Base-by-base conservation (phyloP, 1,140 invertebrate species). In the Solenopsis fugax region DNA sequence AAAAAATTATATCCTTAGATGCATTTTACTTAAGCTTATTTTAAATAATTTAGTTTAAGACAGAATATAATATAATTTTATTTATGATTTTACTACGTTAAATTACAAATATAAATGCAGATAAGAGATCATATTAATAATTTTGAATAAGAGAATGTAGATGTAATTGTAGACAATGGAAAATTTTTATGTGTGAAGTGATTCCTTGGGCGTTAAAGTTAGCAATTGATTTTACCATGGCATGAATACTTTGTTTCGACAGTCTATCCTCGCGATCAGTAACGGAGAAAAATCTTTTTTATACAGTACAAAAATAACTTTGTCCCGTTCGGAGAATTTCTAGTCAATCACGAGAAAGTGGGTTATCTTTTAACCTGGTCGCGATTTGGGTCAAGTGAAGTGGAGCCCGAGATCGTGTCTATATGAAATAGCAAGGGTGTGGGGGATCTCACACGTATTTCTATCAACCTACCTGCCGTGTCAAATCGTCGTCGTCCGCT, bases 311-410 rank as follows among this genome's bases (percentile, higher is more conserved):
- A 62, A 78, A 69, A 88, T 75, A 85, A 77, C 73, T 71, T 77
- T 65, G 75, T 75, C 50, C 34, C 18, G 50, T 85, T 85, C 58
- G 73, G 54, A 87, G 77, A 75, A 76, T 84, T 82, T 71, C 71
- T 58, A 81, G 84, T 85, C 52, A 71, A 64, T 80, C 54, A 10
- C 34, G 62, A 65, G 73, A 85, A 85, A 85, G 73, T 85, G 34
- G 82, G 75, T 85, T 85, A 77, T 85, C 80, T 73, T 84, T 84
- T 60, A 86, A 81, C 37, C 50, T 69, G 62, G 6, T 58, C 64
- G 64, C 45, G 76, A 86, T 86, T 86, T 86, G 45, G 85, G 85
- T 86, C 85, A 82, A 86, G 77, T 62, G 54, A 80, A 86, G 56
- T 62, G 85, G 37, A 82, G 77, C 5, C 76, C 37, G 54, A 56